Base-by-base conservation (phyloP, 2,113 vertebrate genomes). In the Heliornis fulica region DNA sequence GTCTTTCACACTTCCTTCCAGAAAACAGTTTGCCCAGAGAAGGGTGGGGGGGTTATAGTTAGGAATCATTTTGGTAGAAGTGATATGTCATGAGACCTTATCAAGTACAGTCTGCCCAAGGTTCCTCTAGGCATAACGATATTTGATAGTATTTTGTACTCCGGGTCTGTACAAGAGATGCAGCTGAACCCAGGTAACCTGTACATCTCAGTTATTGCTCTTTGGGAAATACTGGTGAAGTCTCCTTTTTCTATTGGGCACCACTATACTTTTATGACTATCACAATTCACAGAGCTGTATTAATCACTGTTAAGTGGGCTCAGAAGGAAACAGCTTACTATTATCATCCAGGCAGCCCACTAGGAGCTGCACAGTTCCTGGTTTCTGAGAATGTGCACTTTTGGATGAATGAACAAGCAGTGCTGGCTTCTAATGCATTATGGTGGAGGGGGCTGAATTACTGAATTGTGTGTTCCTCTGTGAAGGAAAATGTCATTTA, bases 361-460 rank as follows among this genome's bases (percentile, higher is more conserved):
- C 85, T 70, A 80, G 63, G 43, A 82, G 36, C 41, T 81, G 53
- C 10, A 31, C 34, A 69, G 40, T 81, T 83, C 43, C 65, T 38
- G 50, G 61, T 93, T 97, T 83, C 51, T 96, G 61, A 92, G 88
- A 91, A 82, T 95, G 81, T 94, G 88, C 93, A 92, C 31, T 97
- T 97, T 94, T 74, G 54, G 76, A 97, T 97, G 96, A 97, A 97
- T 97, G 93, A 84, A 96, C 92, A 97, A 90, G 93, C 64, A 87
- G 56, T 61, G 63, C 68, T 94, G 57, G 63, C 74, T 95, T 92
- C 80, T 91, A 76, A 79, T 72, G 64, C 1, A 1, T 75, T 92
- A 40, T 76, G 84, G 81, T 77, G 45, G 88, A 96, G 91, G 93
- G 80, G 93, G 96, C 40, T 96, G 97, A 97, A 97, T 96, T 91